Conservation (phyloP, 1,140 invertebrate species). For the Pseudomyrmex concolor region DNA sequence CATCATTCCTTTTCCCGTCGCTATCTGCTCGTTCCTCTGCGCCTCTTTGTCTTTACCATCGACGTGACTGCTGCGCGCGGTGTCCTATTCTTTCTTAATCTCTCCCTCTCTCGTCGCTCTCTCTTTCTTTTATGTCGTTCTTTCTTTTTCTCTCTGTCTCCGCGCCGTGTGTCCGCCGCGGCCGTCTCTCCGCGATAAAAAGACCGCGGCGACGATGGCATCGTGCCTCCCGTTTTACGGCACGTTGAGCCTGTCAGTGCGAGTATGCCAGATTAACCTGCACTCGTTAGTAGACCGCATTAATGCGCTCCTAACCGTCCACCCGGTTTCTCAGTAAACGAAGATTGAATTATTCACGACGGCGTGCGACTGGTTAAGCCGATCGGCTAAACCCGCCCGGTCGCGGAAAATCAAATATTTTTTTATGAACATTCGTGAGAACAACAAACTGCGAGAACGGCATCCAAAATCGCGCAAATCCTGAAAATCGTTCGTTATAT, state of each 20-base stretch:
- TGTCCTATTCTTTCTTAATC: constrained; percentile 48
- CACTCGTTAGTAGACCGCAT: constrained; percentile 69
- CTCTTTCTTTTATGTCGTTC: constrained; percentile 12
- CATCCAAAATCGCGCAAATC: background rate
- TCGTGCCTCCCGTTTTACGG: constrained; percentile 70
- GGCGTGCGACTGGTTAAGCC: constrained; percentile 24
- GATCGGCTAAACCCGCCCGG: constrained; percentile 16
- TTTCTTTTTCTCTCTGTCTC: constrained; percentile 27
- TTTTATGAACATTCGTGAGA: background rate
- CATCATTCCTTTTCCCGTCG: constrained; percentile 41
- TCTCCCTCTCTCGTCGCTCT: constrained; percentile 22
- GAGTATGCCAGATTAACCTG: constrained; percentile 67
- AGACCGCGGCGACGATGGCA: constrained; percentile 50
- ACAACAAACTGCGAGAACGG: background rate
- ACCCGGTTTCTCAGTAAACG: constrained; percentile 56
- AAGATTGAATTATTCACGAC: constrained; percentile 69
- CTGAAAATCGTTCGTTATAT: background rate
- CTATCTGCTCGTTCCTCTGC: constrained; percentile 33
- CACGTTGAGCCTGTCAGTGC: constrained; percentile 59
- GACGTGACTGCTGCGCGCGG: constrained; percentile 1
- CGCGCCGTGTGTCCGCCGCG: background rate
- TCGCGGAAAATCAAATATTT: constrained; percentile 58
- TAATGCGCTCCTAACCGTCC: constrained; percentile 46
- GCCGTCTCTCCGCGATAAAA: constrained; percentile 48
- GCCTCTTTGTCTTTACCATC: constrained; percentile 55